Conservation (phyloP, 2,797 vertebrate species). For the Setipinna tenuifilis region DNA sequence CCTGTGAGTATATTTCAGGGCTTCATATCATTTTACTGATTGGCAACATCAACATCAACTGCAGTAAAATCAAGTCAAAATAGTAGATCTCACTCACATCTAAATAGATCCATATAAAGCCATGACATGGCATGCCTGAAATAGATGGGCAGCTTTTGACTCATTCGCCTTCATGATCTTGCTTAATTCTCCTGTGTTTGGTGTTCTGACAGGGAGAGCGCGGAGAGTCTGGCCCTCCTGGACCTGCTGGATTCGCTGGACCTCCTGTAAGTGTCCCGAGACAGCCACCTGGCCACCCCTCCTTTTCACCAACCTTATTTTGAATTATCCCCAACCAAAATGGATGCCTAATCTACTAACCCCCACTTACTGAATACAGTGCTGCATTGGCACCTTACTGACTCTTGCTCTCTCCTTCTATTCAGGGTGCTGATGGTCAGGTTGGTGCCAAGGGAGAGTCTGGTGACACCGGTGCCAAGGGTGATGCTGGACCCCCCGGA, state of each 20-base stretch:
- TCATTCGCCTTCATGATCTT: background rate
- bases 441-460: conserved; percentile 95
- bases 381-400: background rate
- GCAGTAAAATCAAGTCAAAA: background rate
- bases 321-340: background rate
- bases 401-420: background rate
- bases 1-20: conserved; percentile 80
- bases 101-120: too few species aligned
- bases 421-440: conserved; percentile 90
- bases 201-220: conserved; percentile 85
- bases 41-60: background rate
- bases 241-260: conserved; percentile 96
- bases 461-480: conserved; percentile 93
- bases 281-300: background rate
- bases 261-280: conserved; percentile 85
- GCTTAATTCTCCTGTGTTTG: conserved; percentile 16
- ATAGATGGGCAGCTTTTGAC: background rate
- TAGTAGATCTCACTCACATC: background rate
- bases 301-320: too few species aligned
- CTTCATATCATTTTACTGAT: background rate
- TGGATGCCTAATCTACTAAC: background rate
- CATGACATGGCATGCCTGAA: background rate
- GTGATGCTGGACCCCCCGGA: conserved; percentile 87
- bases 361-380: background rate
- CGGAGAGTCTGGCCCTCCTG: conserved; percentile 89